These are phyloP conservation scores for Stenurella melanura DNA, from an alignment of 2,888 invertebrate genomes.

Conservation along the genomic window DNA sequence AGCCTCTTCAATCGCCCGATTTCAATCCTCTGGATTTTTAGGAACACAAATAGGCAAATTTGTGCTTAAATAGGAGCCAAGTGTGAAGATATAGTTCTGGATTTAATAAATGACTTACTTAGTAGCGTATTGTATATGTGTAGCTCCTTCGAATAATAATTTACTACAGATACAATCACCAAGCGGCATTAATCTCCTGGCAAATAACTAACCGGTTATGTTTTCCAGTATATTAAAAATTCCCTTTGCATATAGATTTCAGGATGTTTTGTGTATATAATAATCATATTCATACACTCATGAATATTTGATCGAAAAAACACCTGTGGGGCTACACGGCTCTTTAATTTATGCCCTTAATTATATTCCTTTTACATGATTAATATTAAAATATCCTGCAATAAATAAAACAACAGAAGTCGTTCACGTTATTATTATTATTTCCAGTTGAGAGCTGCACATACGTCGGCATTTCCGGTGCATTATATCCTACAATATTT, in stretches of 20 bases:
- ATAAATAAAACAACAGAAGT: slow-evolving; percentile 42
- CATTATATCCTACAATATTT: slow-evolving; percentile 52
- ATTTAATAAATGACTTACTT: too few relatives aligned
- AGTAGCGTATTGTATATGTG: too few relatives aligned
- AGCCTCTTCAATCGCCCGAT: too few relatives aligned
- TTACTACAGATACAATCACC: too few relatives aligned
- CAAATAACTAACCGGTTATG: too few relatives aligned
- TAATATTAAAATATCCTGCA: slow-evolving; percentile 37
- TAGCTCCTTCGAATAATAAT: too few relatives aligned
- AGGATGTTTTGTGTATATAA: background rate
- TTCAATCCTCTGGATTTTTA: too few relatives aligned
- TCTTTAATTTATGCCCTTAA: slow-evolving; percentile 38
- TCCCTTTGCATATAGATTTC: background rate
- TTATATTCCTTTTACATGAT: slow-evolving; percentile 42
- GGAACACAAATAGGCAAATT: too few relatives aligned
- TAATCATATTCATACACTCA: background rate
- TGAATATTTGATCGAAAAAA: background rate
- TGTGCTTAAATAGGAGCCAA: too few relatives aligned
- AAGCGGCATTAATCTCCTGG: too few relatives aligned
- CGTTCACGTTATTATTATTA: slow-evolving; percentile 36
- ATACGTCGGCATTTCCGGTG: slow-evolving; percentile 53
- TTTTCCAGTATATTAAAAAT: background rate
- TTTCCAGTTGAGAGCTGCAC: slow-evolving; percentile 33
- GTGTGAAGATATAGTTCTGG: too few relatives aligned
- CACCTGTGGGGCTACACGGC: slow-evolving; percentile 11